phyloP scores from a whole-genome alignment of 2,113 vertebrate species.

The Pionites leucogaster region DNA sequence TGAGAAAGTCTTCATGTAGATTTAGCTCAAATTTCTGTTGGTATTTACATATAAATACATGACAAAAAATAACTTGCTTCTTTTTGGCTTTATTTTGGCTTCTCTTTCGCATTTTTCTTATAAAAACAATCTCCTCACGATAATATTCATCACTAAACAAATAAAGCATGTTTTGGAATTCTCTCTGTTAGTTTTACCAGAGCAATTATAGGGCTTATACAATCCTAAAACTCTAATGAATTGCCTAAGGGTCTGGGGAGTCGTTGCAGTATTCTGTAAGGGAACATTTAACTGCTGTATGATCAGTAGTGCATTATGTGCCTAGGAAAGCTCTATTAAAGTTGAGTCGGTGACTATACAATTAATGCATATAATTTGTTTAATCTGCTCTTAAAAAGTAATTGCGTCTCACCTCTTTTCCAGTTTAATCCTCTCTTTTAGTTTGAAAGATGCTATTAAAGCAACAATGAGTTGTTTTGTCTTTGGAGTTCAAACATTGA shows the following conservation, averaged over 20 bases:
- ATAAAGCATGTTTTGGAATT: constrained; percentile 5
- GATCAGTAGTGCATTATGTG: background rate
- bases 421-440: background rate
- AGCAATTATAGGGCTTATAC: background rate
- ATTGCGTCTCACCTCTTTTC: background rate
- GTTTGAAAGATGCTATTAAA: background rate
- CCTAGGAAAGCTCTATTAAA: background rate
- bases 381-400: background rate
- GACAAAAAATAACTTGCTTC: constrained; percentile 31
- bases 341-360: background rate
- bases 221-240: background rate
- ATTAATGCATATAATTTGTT: background rate
- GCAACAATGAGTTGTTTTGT: background rate
- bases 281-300: background rate
- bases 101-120: constrained; percentile 32
- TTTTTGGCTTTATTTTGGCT: constrained; percentile 30
- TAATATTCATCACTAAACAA: constrained; percentile 22
- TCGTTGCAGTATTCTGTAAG: background rate
- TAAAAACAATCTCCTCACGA: constrained; percentile 1
- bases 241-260: background rate
- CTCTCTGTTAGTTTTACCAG: background rate
- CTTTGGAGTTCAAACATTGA: background rate
- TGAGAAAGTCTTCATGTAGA: background rate
- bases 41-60: background rate
- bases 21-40: constrained; percentile 48